Evolutionary conservation across 2,113 vertebrate species (phyloP).

Genomic region (Gopherus flavomarginatus): DNA sequence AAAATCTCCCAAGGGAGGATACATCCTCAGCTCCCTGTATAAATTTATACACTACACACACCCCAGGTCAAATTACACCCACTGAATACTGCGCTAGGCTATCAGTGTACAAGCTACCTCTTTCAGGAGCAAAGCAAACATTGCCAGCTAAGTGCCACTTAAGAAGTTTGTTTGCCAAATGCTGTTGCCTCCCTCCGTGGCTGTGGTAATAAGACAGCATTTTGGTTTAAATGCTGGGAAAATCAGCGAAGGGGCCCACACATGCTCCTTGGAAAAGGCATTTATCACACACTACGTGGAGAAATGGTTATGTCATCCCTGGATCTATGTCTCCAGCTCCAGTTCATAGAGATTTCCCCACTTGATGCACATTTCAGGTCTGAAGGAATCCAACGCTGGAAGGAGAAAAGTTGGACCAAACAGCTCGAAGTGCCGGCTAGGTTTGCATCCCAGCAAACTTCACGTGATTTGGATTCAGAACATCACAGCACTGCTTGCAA

Average conservation of each 20-base stretch:
- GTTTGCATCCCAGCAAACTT: neutral
- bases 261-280: neutral
- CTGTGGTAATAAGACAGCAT: neutral
- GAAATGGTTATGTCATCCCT: neutral
- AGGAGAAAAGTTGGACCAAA: neutral
- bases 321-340: neutral
- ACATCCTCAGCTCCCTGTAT: neutral
- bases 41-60: neutral
- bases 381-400: neutral
- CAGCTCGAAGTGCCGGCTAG: neutral
- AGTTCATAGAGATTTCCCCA: neutral
- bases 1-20: neutral
- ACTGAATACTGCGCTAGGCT: neutral
- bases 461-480: neutral
- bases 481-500: neutral
- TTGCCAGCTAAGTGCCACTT: neutral
- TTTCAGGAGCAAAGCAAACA: slow-evolving; percentile 23
- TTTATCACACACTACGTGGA: neutral
- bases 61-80: neutral
- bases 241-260: neutral
- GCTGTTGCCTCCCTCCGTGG: slow-evolving; percentile 8
- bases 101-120: neutral
- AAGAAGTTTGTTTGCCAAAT: neutral
- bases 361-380: neutral
- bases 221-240: neutral